Evolutionary conservation across 2,888 invertebrate species (phyloP), one percentile per base, ranked within the genome.

Genomic region (Orchesella flavescens): DNA sequence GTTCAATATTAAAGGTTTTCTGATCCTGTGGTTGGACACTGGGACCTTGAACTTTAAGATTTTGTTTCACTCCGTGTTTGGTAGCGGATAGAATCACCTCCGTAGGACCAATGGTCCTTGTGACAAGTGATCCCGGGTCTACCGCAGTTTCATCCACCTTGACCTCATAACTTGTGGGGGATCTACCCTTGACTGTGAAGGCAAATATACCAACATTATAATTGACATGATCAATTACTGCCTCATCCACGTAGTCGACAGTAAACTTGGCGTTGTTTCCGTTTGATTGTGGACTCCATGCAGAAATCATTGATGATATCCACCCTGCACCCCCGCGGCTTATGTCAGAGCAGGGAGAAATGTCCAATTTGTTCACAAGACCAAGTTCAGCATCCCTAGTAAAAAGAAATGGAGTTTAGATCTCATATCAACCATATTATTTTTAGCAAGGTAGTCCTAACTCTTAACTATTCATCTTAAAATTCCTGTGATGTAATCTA

Each of bases 151-250:
- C 44, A 44, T 66, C 46, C n/a, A 66, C 1, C 15, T 43, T 44
- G 7, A 66, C 19, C n/a, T 17, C 66, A 66, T 44, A 66, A 17
- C 17, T 46, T 12, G 66, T 44, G 17, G 9, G 3, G 7, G 44
- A 44, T 43, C 13, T 17, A 2, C 12, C 24, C 44, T 43, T 46
- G 1, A 66, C n/a, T 3, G 43, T 43, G 17, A 66, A 66, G 17
- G 15, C 19, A 44, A 66, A 66, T 4, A 66, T 12, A 10, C 66
- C 66, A 43, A 66, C 17, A 1, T 66, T 66, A n/a, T 66, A 66
- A 1, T 43, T 17, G 12, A 3, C 44, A 3, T 17, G 15, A n/a
- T 43, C 4, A n/a, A 66, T 66, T 17, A 5, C 46, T 13, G 44
- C 66, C 24, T 66, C 17, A 10, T 66, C 44, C 1, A 46, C 44